Base-by-base conservation (phyloP, 2,113 vertebrate species). In the Prunella himalayana region DNA sequence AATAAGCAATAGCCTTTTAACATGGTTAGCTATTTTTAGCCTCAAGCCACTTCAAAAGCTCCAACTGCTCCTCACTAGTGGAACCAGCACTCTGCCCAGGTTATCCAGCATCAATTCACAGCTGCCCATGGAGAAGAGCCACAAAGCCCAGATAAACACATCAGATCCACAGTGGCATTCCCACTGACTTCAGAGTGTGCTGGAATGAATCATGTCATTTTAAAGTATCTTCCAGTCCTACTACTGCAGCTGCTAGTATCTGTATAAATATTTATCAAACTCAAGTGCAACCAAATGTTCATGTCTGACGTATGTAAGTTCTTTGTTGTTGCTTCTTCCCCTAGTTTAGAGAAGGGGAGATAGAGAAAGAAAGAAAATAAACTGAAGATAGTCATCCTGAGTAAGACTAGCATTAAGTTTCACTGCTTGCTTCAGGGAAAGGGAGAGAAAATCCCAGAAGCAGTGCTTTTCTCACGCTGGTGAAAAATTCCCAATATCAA, bases 391-490 rank as follows among this genome's bases (percentile, higher is more conserved):
- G 16, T 85, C 20, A 73, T 45, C 47, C 68, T 49, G 24, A 70
- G 42, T 45, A 69, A 53, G 33, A 28, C 21, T 30, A 75, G 16
- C 57, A 50, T 41, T 49, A 68, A 57, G 63, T 66, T 78, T 86
- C 72, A 88, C 30, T 60, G n/a, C 44, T 86, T 49, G 68, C 61
- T 70, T 51, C 72, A 59, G 15, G 28, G 68, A 69, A 60, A 76
- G 14, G 22, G 45, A 68, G 28, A 53, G 14, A 60, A n/a, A 56
- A 54, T 16, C 11, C 33, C 71, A 87, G 24, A 82, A 39, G 35
- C 0, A 0, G 47, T 5, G 27, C 50, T 75, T 51, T 88, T 61
- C 71, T 78, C 76, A 72, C 0, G 0, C 33, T 77, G 37, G 21
- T 71, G n/a, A 78, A 86, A 82, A 86, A 86, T 35, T 45, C 66